phyloP scores from a whole-genome alignment of 2,888 invertebrate species.

The Cabera pusaria region DNA sequence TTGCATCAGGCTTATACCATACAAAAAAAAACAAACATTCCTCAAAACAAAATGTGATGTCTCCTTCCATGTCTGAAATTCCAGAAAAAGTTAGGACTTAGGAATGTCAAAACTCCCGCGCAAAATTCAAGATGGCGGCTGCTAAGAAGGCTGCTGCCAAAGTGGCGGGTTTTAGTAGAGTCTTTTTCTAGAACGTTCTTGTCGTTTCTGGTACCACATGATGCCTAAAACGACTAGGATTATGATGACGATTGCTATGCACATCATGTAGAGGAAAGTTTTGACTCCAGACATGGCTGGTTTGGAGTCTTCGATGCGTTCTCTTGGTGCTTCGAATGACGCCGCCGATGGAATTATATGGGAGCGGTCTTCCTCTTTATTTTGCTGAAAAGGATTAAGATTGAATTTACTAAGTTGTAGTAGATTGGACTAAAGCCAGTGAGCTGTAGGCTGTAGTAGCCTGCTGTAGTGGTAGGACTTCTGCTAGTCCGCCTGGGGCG shows the following conservation, averaged over 20 bases:
- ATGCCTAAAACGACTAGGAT: slow-evolving; percentile 94
- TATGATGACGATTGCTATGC: slow-evolving; percentile 91
- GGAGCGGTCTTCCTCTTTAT: slow-evolving; percentile 88
- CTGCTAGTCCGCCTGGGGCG: too few species aligned
- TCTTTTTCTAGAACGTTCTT: slow-evolving; percentile 94
- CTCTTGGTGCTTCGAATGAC: slow-evolving; percentile 95
- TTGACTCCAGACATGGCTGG: slow-evolving; percentile 95
- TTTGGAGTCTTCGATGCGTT: slow-evolving; percentile 94
- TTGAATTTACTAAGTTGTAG: too few species aligned
- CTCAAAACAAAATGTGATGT: slow-evolving; percentile 17
- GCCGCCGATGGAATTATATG: slow-evolving; percentile 94
- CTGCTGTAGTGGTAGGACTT: too few species aligned
- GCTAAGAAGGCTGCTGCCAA: too few species aligned
- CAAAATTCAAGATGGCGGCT: too few species aligned
- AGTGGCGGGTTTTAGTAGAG: slow-evolving; percentile 72
- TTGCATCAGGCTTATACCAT: too few species aligned
- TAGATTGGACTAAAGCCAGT: too few species aligned
- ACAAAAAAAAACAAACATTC: too few species aligned
- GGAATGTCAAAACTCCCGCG: slow-evolving; percentile 32
- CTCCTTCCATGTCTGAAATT: slow-evolving; percentile 7
- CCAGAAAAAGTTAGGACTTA: slow-evolving; percentile 16
- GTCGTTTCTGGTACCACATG: slow-evolving; percentile 96
- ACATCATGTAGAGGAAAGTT: slow-evolving; percentile 93
- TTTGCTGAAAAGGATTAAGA: slow-evolving; percentile 67
- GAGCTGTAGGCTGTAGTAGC: too few species aligned